phyloP scores from a whole-genome alignment of 2,113 vertebrate species.

The Egretta garzetta region DNA sequence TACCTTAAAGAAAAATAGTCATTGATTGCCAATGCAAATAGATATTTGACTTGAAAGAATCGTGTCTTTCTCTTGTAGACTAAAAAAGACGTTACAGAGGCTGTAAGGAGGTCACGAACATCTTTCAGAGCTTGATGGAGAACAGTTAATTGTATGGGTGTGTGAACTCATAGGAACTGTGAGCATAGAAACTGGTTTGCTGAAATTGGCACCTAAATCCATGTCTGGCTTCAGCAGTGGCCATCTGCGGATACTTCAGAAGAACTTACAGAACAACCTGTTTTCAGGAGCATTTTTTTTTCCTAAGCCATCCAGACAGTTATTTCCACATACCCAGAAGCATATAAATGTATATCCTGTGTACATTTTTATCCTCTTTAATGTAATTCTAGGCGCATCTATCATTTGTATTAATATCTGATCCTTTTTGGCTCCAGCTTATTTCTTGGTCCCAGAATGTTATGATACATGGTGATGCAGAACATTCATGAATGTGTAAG shows the following conservation, averaged over 20 bases:
- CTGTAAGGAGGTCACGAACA: background rate
- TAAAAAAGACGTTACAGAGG: background rate
- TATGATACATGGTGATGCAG: background rate
- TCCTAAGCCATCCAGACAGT: background rate
- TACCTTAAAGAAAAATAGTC: background rate
- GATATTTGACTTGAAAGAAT: background rate
- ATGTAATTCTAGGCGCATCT: background rate
- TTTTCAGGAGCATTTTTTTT: background rate
- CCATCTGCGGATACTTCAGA: background rate
- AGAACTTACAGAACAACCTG: background rate
- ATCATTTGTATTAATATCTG: background rate
- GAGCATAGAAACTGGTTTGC: background rate
- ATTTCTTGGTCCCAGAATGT: background rate
- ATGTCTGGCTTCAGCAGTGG: background rate
- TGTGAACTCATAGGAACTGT: too few species aligned
- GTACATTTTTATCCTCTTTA: background rate
- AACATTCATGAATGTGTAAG: background rate
- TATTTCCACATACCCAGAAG: background rate
- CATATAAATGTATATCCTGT: background rate
- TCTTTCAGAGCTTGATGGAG: background rate
- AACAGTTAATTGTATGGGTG: background rate
- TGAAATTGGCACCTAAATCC: background rate
- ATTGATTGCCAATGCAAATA: background rate
- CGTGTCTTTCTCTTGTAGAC: rapidly evolving
- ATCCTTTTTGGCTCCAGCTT: background rate